phyloP scores from a whole-genome alignment of 2,888 invertebrate genomes.

The Glomeris marginata region DNA sequence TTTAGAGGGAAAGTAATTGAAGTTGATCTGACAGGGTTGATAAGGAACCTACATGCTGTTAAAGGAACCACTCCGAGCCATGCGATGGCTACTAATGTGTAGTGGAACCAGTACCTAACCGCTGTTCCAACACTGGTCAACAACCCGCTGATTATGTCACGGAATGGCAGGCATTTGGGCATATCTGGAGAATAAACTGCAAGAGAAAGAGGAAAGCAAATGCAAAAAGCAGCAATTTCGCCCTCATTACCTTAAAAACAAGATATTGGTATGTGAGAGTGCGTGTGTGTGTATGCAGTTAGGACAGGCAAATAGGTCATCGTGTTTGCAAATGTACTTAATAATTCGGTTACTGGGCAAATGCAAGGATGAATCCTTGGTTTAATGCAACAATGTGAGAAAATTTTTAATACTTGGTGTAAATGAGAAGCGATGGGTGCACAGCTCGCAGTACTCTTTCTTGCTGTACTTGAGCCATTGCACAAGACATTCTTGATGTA shows the following conservation, averaged over 20 bases:
- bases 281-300: not conserved
- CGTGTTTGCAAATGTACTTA: too few species aligned
- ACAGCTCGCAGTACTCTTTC: conserved; percentile 96
- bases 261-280: not conserved
- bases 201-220: conserved; percentile 15
- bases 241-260: not conserved
- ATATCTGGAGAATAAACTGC: conserved; percentile 94
- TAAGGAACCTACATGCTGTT: conserved; percentile 55
- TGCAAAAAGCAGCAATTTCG: not conserved
- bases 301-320: not conserved
- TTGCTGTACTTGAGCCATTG: conserved; percentile 99
- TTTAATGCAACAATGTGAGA: not conserved
- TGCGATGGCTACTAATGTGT: conserved; percentile 87
- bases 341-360: too few species aligned
- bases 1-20: not conserved
- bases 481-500: conserved; percentile 94
- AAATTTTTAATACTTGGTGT: conserved; percentile 55
- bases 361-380: too few species aligned
- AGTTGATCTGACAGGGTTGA: not conserved
- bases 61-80: conserved; percentile 96
- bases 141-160: conserved; percentile 81
- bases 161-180: conserved; percentile 90
- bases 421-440: conserved; percentile 93
- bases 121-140: conserved; percentile 79
- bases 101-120: conserved; percentile 92